Percentiles rank a stretch among this genome's conserved stretches.
Conservation (phyloP, 2,888 invertebrate genomes). For the Limnephilus marmoratus region DNA sequence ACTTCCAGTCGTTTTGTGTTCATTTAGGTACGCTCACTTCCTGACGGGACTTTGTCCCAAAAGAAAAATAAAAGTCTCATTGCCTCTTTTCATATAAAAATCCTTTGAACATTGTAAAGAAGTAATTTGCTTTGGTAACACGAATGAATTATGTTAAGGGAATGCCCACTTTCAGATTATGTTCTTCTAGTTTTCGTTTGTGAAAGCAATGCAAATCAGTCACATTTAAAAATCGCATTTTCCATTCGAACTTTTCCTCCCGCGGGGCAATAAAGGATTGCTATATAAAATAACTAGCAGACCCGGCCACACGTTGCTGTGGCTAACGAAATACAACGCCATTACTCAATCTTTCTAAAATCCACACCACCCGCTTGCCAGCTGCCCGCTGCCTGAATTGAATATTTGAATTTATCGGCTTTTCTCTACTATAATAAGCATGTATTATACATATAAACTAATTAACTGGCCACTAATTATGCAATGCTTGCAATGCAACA, state of each 20-base stretch:
- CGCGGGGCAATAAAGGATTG: background rate
- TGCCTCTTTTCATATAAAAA: background rate
- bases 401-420: too few relatives aligned
- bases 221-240: background rate
- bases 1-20: background rate
- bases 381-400: too few relatives aligned
- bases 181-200: background rate
- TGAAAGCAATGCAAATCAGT: background rate
- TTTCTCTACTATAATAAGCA: too few relatives aligned
- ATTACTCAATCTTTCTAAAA: too few relatives aligned
- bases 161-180: background rate
- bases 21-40: background rate
- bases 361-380: too few relatives aligned
- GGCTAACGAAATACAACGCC: too few relatives aligned
- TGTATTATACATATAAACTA: too few relatives aligned
- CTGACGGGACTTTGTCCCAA: background rate
- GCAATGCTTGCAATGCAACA: too few relatives aligned
- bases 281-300: too few relatives aligned
- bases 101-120: background rate
- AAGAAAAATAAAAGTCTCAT: background rate
- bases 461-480: too few relatives aligned
- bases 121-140: background rate
- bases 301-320: too few relatives aligned
- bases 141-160: too few relatives aligned
- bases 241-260: background rate